Percentiles rank a stretch among this genome's conserved stretches.
Evolutionary conservation across 2,113 vertebrate genomes (phyloP).

Genomic region (Cisticola juncidis): DNA sequence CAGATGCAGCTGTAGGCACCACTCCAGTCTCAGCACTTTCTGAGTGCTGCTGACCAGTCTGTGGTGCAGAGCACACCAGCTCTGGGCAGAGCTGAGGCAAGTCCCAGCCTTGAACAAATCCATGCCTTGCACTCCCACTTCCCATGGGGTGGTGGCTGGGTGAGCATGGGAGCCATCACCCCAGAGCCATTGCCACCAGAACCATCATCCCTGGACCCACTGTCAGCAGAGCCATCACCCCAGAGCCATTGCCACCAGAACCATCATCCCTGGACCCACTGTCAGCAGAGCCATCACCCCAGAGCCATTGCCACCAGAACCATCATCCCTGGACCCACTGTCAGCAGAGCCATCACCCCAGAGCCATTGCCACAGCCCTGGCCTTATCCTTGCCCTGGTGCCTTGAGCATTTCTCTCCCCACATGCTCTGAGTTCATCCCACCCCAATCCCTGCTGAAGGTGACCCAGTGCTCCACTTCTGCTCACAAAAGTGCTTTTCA

Average conservation of each 20-base stretch:
- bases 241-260: no score
- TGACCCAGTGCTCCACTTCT: background rate
- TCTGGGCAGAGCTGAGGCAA: fast-evolving
- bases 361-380: no score
- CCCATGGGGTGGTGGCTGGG: fast-evolving
- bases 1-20: background rate
- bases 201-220: background rate
- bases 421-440: background rate
- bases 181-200: no score
- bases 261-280: background rate
- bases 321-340: background rate
- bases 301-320: no score
- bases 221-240: fast-evolving
- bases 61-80: fast-evolving
- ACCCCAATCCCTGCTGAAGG: background rate
- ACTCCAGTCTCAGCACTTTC: fast-evolving
- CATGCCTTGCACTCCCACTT: fast-evolving
- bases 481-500: background rate
- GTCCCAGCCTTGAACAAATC: background rate
- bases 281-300: no score
- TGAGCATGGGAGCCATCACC: fast-evolving
- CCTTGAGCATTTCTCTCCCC: background rate
- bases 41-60: fast-evolving
- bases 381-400: background rate
- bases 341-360: no score